These are phyloP conservation scores for Philopedon plagiatum DNA, from an alignment of 2,888 invertebrate species.

Conservation along the genomic window DNA sequence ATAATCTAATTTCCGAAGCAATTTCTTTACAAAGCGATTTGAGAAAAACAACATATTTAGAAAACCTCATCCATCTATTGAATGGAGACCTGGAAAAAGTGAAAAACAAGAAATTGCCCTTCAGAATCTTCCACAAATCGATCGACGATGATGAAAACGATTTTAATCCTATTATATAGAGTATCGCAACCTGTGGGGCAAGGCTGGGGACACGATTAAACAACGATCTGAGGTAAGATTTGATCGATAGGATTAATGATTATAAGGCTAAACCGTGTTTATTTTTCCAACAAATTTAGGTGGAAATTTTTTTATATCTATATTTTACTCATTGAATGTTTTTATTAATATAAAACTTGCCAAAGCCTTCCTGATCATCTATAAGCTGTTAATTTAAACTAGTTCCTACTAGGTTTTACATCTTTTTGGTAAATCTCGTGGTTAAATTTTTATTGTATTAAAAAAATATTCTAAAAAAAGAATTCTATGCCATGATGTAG, in stretches of 20 bases:
- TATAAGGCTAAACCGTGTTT: not conserved
- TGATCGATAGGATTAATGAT: slow-evolving; percentile 24
- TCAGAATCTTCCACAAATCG: slow-evolving; percentile 53
- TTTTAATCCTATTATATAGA: slow-evolving; percentile 38
- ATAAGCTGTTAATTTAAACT: too few species aligned
- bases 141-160: slow-evolving; percentile 24
- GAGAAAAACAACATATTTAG: slow-evolving; percentile 71
- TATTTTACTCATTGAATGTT: too few species aligned
- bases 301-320: too few species aligned
- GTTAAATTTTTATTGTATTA: too few species aligned
- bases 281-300: too few species aligned
- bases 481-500: too few species aligned
- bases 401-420: too few species aligned
- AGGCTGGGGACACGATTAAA: slow-evolving; percentile 1
- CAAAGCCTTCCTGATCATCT: too few species aligned
- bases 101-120: slow-evolving; percentile 60
- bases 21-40: slow-evolving; percentile 70
- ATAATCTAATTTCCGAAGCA: slow-evolving; percentile 67
- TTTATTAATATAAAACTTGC: too few species aligned
- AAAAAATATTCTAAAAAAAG: too few species aligned
- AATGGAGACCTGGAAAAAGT: slow-evolving; percentile 69
- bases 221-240: slow-evolving; percentile 16
- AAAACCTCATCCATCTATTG: slow-evolving; percentile 73
- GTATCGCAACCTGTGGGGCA: slow-evolving; percentile 8
- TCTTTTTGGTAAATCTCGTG: too few species aligned